Evolutionary conservation across 2,888 invertebrate species (phyloP).

Genomic region (Andrena haemorrhoa): DNA sequence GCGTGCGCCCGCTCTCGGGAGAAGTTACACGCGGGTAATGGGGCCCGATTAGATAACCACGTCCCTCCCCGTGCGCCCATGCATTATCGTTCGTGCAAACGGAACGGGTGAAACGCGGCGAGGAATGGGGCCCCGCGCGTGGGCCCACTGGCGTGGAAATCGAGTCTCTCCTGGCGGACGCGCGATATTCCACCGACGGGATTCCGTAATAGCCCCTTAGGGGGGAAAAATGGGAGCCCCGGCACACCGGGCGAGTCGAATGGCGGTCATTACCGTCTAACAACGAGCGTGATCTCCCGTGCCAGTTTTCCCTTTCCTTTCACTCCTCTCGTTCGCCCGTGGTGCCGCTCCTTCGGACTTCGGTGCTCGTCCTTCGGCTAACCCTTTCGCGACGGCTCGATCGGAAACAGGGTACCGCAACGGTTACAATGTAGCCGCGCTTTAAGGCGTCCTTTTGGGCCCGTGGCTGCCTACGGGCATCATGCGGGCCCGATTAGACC

Average conservation of each 20-base stretch:
- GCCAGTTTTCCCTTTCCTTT: constrained; percentile 38
- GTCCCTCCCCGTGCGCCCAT: constrained; percentile 4
- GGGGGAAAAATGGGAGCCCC: constrained; percentile 30
- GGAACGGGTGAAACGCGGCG: constrained; percentile 30
- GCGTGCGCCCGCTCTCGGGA: constrained; percentile 9
- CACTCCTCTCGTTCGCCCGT: not conserved
- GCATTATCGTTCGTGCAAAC: constrained; percentile 2
- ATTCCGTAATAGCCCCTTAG: constrained; percentile 46
- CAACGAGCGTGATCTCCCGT: constrained; percentile 41
- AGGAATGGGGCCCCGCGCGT: not conserved
- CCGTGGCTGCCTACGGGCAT: not conserved
- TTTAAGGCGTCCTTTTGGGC: not conserved
- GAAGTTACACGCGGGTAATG: constrained; percentile 54
- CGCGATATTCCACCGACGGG: constrained; percentile 38
- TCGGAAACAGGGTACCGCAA: not conserved
- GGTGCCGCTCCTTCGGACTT: constrained; percentile 36
- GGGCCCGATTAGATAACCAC: constrained; percentile 55
- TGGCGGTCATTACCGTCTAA: constrained; percentile 63
- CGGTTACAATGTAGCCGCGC: constrained; percentile 24
- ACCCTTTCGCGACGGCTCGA: constrained; percentile 18
- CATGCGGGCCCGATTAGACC: not conserved
- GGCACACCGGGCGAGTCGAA: constrained; percentile 43
- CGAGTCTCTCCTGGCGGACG: constrained; percentile 27
- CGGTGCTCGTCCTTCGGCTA: constrained; percentile 31
- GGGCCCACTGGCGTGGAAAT: too few relatives aligned